Conservation (phyloP, 1,140 invertebrate genomes). For the Drosophila watanabei region DNA sequence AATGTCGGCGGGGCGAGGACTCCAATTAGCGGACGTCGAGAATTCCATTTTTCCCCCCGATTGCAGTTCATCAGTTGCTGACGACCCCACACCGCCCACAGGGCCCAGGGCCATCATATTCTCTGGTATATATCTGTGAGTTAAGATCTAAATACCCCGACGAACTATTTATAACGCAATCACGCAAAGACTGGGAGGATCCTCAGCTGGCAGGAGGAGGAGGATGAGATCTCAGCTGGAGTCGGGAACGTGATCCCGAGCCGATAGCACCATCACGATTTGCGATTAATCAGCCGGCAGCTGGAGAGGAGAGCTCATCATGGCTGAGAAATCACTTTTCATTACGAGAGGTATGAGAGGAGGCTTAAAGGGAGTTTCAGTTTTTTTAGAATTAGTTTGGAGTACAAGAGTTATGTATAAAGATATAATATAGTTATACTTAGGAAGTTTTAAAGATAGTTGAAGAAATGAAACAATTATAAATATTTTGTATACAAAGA, state of each 20-base stretch:
- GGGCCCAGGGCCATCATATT: slow-evolving; percentile 14
- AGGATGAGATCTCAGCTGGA: slow-evolving; percentile 31
- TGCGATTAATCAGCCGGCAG: slow-evolving; percentile 77
- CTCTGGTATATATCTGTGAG: slow-evolving; percentile 26
- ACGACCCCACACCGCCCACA: slow-evolving; percentile 48
- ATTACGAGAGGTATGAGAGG: slow-evolving; percentile 36
- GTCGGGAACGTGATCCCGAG: slow-evolving; percentile 68
- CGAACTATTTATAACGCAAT: slow-evolving; percentile 69
- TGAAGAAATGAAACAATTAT: background rate
- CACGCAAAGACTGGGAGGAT: slow-evolving; percentile 11
- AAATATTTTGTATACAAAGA: background rate
- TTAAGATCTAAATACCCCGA: slow-evolving; percentile 36
- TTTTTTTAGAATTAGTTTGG: no score
- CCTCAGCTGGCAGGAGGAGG: background rate
- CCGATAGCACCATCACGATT: slow-evolving; percentile 79
- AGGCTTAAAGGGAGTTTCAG: background rate
- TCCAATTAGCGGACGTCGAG: slow-evolving; percentile 36
- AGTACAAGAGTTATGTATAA: background rate
- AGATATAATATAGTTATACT: no score
- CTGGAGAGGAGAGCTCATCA: slow-evolving; percentile 52
- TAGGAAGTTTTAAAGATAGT: no score
- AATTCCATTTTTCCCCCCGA: slow-evolving; percentile 30
- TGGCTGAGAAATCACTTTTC: slow-evolving; percentile 75
- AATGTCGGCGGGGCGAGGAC: slow-evolving; percentile 19
- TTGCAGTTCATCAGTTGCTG: slow-evolving; percentile 42